Evolutionary conservation across 1,140 invertebrate genomes (phyloP).

Genomic region (Chironomus striatipennis): DNA sequence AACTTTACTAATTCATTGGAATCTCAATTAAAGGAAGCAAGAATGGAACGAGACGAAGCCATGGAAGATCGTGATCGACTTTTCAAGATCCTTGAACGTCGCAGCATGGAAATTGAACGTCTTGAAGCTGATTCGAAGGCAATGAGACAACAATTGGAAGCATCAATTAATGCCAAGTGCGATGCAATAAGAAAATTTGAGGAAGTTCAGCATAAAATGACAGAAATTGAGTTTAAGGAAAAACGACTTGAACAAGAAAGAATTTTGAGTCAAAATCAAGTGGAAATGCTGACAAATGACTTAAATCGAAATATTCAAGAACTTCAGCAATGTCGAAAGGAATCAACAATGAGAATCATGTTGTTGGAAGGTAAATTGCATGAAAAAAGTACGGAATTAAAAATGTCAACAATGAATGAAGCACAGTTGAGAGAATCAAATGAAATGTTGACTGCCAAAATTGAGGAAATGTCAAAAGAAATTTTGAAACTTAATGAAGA

Average conservation of each 20-base stretch:
- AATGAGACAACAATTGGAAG: constrained; percentile 54
- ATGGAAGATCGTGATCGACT: constrained; percentile 61
- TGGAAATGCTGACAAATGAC: constrained; percentile 64
- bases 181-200: constrained; percentile 69
- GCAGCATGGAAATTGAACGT: constrained; percentile 58
- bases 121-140: constrained; percentile 52
- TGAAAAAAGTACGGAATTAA: constrained; percentile 70
- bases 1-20: too few species aligned
- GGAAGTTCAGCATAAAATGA: constrained; percentile 68
- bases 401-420: constrained; percentile 53
- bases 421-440: constrained; percentile 55
- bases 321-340: constrained; percentile 62
- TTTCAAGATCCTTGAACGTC: constrained; percentile 56
- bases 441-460: constrained; percentile 55
- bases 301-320: constrained; percentile 65
- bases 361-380: constrained; percentile 66
- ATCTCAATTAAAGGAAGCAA: too few species aligned
- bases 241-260: constrained; percentile 75
- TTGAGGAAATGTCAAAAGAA: constrained; percentile 64
- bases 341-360: constrained; percentile 60
- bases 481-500: constrained; percentile 64
- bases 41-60: too few species aligned
- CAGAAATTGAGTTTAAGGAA: constrained; percentile 69
- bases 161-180: constrained; percentile 66
- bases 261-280: constrained; percentile 61